phyloP scores from a whole-genome alignment of 2,113 vertebrate genomes.

The Cynoglossus semilaevis region DNA sequence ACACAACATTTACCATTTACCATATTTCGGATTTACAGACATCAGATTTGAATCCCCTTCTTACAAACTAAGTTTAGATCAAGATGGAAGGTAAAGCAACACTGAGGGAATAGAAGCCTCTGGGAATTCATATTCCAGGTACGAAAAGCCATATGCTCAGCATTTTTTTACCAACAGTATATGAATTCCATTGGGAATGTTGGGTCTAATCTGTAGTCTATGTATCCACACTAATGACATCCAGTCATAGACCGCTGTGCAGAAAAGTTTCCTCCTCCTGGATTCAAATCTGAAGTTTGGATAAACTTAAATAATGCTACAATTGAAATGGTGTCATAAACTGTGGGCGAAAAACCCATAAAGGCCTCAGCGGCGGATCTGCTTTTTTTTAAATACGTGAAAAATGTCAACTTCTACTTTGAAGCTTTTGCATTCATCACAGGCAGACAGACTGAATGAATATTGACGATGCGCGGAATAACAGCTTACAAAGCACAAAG shows the following conservation, averaged over 20 bases:
- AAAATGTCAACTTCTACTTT: constrained; percentile 38
- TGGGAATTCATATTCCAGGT: background rate
- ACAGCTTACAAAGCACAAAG: constrained; percentile 54
- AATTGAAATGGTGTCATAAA: background rate
- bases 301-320: background rate
- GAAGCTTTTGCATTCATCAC: constrained; percentile 48
- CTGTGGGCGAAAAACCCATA: background rate
- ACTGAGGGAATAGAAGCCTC: background rate
- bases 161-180: background rate
- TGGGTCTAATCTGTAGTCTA: constrained; percentile 11
- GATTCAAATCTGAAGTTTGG: background rate
- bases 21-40: too few species aligned
- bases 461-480: constrained; percentile 52
- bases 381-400: constrained; percentile 19
- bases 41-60: too few species aligned
- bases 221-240: background rate
- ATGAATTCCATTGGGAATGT: background rate
- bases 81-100: background rate
- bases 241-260: background rate
- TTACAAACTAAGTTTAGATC: background rate
- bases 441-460: constrained; percentile 35
- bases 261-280: background rate
- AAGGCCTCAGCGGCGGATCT: background rate
- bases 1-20: too few species aligned
- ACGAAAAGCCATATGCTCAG: constrained; percentile 10